Base-by-base conservation (phyloP, 2,113 vertebrate genomes). In the Cebidichthys violaceus region DNA sequence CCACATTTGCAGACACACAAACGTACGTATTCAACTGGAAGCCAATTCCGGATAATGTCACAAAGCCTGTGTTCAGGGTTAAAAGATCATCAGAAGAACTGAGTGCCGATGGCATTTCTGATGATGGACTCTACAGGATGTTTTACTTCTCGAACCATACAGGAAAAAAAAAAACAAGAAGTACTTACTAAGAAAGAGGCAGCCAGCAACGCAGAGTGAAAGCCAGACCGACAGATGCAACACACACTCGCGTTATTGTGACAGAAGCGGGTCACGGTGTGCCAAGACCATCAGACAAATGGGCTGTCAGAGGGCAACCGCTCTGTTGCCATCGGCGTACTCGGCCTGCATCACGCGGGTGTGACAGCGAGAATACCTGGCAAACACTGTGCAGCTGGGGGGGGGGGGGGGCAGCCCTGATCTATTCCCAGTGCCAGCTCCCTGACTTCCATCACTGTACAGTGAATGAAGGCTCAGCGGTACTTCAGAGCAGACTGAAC, bases 191-290 rank as follows among this genome's bases (percentile, higher is more conserved):
- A 18, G 39, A 69, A 82, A 61, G 11, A n/a, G 22, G 33, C 17
- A 66, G 20, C 65, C n/a, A 65, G 62, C 35, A 35, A 24, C 24
- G 39, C 55, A 72, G 60, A 69, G 29, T 70, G 57, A 33, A 15
- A 71, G 29, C 15, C 65, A 82, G 70, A 59, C 62, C 60, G 47
- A 50, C 47, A 65, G n/a, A 66, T 18, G 4, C 35, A 24, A 47
- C 0, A 64, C 62, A 75, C 72, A 45, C 41, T 13, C 86, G 86
- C 78, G 70, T 75, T 83, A 71, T 74, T 72, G 29, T 88, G 84
- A 90, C 84, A 91, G 85, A 89, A 90, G 76, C 69, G 11, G 85
- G 87, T 87, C 81, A 86, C 15, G 24, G 81, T 87, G 86, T 83
- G 78, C 67, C 86, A 82, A 84, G 52, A 79, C 81, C 39, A 81